Percentiles rank a stretch among this genome's conserved stretches.
These are phyloP conservation scores for Orgyia antiqua DNA, from an alignment of 2,888 invertebrate species.

Conservation along the genomic window DNA sequence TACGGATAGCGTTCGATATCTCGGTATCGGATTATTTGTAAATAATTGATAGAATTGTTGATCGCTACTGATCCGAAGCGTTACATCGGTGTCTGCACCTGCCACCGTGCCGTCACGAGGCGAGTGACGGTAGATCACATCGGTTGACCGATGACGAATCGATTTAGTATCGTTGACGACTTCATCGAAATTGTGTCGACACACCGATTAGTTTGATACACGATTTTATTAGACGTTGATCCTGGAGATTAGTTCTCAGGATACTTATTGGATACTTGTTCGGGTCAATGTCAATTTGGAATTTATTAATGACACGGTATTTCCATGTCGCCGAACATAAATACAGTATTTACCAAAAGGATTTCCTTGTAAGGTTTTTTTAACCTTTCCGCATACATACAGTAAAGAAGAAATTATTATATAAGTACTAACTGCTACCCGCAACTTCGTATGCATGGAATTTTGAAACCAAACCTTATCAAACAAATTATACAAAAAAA, in stretches of 20 bases:
- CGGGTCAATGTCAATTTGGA: conserved; percentile 6
- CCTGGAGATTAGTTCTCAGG: conserved; percentile 22
- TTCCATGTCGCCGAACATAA: conserved; percentile 2
- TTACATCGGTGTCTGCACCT: conserved; percentile 45
- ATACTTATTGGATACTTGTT: conserved; percentile 13
- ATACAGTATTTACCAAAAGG: background rate
- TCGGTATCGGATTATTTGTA: conserved; percentile 54
- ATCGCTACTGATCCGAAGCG: conserved; percentile 53
- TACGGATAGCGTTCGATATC: conserved; percentile 37
- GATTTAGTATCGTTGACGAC: conserved; percentile 61
- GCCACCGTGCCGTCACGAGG: conserved; percentile 42
- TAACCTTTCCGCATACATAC: conserved; percentile 40
- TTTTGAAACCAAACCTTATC: no score
- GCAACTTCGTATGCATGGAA: no score
- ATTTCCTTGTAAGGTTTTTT: conserved; percentile 20
- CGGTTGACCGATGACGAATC: conserved; percentile 54
- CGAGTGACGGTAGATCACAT: conserved; percentile 67
- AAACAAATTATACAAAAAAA: no score
- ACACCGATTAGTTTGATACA: conserved; percentile 43
- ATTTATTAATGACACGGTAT: conserved; percentile 6
- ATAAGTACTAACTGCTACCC: no score
- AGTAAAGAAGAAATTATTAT: no score
- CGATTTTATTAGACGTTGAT: conserved; percentile 28
- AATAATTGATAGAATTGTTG: conserved; percentile 59
- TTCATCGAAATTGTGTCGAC: conserved; percentile 58